These are phyloP conservation scores for Rhinella marina DNA, from an alignment of 2,797 vertebrate species.

Conservation along the genomic window DNA sequence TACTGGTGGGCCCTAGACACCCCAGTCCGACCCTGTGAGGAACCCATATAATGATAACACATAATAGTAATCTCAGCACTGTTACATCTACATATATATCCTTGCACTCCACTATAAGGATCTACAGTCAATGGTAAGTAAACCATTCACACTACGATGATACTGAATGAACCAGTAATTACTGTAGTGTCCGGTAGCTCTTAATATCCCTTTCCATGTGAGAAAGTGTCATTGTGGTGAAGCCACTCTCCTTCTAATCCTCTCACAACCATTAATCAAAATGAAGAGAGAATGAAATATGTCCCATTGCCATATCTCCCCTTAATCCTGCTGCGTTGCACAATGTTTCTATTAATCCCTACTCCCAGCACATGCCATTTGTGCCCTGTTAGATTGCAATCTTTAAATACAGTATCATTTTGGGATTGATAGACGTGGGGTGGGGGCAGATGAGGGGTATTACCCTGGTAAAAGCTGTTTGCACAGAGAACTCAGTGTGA, in stretches of 20 bases:
- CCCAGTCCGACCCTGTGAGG: too few species aligned
- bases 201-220: background rate
- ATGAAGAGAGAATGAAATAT: constrained; percentile 63
- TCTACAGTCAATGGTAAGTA: background rate
- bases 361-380: constrained; percentile 60
- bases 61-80: background rate
- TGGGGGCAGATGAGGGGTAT: background rate
- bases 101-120: background rate
- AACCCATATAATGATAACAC: background rate
- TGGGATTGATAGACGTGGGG: constrained; percentile 15
- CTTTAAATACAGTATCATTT: constrained; percentile 55
- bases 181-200: background rate
- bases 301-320: constrained; percentile 62
- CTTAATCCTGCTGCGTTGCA: constrained; percentile 71
- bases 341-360: constrained; percentile 69
- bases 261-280: constrained; percentile 69
- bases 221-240: constrained; percentile 43
- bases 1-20: too few species aligned
- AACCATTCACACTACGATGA: background rate
- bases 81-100: background rate
- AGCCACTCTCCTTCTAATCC: constrained; percentile 63
- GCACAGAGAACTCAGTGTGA: background rate
- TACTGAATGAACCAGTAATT: background rate
- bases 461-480: constrained; percentile 15
- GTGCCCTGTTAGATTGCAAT: constrained; percentile 59